Conservation (phyloP, 92 coral and sea anemone genomes). For the Zoanthus sansibaricus region DNA sequence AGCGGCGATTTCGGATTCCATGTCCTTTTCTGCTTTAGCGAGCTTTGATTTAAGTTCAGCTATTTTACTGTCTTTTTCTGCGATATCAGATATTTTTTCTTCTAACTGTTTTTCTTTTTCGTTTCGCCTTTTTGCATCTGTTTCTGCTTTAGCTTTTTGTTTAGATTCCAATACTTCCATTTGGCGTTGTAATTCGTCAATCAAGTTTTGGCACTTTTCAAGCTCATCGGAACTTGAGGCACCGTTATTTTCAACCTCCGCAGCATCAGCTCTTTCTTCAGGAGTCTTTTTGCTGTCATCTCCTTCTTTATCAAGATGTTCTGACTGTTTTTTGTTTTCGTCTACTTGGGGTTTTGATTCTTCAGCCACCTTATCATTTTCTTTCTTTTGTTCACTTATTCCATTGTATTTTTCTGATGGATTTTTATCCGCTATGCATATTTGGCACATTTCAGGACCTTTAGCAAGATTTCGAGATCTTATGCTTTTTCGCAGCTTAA, state of each 20-base stretch:
- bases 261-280: neutral
- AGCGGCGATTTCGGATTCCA: too few relatives aligned
- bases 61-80: too few relatives aligned
- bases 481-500: neutral
- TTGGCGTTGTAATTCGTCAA: slow-evolving; percentile 62
- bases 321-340: slow-evolving; percentile 21
- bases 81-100: too few relatives aligned
- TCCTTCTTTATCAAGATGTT: neutral
- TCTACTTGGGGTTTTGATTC: slow-evolving; percentile 3
- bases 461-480: slow-evolving; percentile 13
- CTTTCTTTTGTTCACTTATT: slow-evolving; percentile 1
- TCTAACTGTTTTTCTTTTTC: too few relatives aligned
- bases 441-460: slow-evolving; percentile 2
- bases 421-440: slow-evolving; percentile 1
- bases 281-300: slow-evolving; percentile 12
- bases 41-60: too few relatives aligned
- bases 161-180: slow-evolving; percentile 55
- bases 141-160: slow-evolving; percentile 29
- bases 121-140: too few relatives aligned
- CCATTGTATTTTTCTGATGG: neutral
- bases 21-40: too few relatives aligned
- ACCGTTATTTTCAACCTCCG: slow-evolving; percentile 26
- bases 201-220: slow-evolving; percentile 45
- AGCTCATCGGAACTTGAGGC: slow-evolving; percentile 57
- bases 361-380: slow-evolving; percentile 14